phyloP scores from a whole-genome alignment of 2,797 vertebrate genomes.

The Phalloptychus januarius region DNA sequence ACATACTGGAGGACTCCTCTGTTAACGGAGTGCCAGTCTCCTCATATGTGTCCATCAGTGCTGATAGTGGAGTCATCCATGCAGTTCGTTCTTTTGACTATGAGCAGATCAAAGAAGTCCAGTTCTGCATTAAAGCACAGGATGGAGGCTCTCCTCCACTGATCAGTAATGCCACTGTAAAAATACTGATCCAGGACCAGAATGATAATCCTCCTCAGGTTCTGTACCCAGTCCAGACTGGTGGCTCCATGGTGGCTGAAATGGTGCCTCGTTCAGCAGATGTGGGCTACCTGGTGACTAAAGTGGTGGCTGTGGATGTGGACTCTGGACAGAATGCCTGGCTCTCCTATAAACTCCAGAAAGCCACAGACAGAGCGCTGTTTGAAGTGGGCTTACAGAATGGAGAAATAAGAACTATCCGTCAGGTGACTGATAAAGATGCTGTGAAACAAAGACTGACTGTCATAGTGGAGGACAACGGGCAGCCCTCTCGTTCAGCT shows the following conservation, averaged over 20 bases:
- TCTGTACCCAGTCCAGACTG: constrained; percentile 67
- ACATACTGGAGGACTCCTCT: constrained; percentile 47
- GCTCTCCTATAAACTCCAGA: constrained; percentile 80
- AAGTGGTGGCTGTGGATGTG: too few relatives aligned
- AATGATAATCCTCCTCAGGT: neutral
- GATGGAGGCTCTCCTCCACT: too few relatives aligned
- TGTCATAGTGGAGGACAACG: constrained; percentile 46
- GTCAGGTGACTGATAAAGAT: constrained; percentile 72
- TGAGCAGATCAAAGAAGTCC: constrained; percentile 58
- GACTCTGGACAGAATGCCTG: constrained; percentile 54
- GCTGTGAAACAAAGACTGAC: constrained; percentile 48
- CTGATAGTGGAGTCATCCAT: constrained; percentile 68
- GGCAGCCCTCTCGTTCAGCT: too few relatives aligned
- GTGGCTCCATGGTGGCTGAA: constrained; percentile 73
- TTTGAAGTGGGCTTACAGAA: constrained; percentile 80
- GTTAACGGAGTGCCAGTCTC: constrained; percentile 55
- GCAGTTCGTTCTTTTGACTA: constrained; percentile 77
- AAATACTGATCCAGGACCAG: constrained; percentile 10
- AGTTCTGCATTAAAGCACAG: too few relatives aligned
- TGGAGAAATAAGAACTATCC: constrained; percentile 76
- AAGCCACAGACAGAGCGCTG: constrained; percentile 71
- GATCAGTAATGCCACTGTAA: too few relatives aligned
- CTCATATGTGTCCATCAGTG: constrained; percentile 16
- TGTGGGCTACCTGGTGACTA: too few relatives aligned
- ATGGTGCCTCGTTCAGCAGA: constrained; percentile 83